phyloP scores from a whole-genome alignment of 2,888 invertebrate species.

The Cotesia congregata region DNA sequence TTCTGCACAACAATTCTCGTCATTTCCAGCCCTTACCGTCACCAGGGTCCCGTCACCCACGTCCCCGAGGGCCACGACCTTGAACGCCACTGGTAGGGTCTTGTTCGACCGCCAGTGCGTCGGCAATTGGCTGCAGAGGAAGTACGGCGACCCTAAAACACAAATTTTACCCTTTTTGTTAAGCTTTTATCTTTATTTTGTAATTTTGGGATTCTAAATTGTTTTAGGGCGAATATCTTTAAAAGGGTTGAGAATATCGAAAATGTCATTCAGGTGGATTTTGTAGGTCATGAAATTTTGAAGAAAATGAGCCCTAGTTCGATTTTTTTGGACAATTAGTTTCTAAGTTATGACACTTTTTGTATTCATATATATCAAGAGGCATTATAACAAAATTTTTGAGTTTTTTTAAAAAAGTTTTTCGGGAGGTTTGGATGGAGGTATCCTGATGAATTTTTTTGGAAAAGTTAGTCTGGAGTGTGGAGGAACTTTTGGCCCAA shows the following conservation, averaged over 20 bases:
- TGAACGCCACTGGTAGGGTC: conserved; percentile 95
- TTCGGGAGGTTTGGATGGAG: too few species aligned
- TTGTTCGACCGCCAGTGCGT: conserved; percentile 98
- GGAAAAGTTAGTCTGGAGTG: conserved; percentile 20
- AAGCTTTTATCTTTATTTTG: too few species aligned
- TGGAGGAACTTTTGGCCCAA: too few species aligned
- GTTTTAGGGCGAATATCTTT: neutral
- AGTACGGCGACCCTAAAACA: conserved; percentile 89
- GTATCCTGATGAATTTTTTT: conserved; percentile 66
- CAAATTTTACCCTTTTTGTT: conserved; percentile 70
- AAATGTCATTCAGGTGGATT: neutral
- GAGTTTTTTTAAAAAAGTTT: too few species aligned
- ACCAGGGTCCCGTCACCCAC: conserved; percentile 95
- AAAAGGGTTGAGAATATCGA: neutral
- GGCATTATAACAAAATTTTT: too few species aligned
- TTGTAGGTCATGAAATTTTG: neutral
- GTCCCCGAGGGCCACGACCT: conserved; percentile 93
- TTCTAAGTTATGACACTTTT: neutral
- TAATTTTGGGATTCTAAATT: too few species aligned
- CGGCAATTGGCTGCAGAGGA: conserved; percentile 94
- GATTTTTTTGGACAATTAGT: neutral
- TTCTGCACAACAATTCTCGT: conserved; percentile 96
- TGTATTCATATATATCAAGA: too few species aligned
- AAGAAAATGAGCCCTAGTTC: neutral
- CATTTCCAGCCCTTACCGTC: conserved; percentile 95